A percentile compares a stretch with the other conserved stretches of the same genome.
Conservation (phyloP, 2,797 vertebrate species). For the Lepilemur ruficaudatus region DNA sequence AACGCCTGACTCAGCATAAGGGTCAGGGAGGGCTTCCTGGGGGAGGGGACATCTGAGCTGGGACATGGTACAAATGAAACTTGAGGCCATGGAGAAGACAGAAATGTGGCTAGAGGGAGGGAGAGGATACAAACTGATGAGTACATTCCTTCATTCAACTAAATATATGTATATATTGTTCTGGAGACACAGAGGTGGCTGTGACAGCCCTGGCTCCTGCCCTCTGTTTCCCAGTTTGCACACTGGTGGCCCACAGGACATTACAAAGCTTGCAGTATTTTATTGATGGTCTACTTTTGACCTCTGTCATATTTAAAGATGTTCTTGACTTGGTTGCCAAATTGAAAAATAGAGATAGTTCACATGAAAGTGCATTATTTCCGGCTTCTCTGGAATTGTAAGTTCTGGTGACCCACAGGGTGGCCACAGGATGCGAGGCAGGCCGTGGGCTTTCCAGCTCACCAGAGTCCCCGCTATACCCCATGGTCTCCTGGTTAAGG, state of each 20-base stretch:
- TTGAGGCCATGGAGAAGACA: not conserved
- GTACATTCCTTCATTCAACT: not conserved
- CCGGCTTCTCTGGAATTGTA: not conserved
- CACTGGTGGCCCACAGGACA: not conserved
- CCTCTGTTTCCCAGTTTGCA: not conserved
- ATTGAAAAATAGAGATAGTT: not conserved
- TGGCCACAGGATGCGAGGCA: not conserved
- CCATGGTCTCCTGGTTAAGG: not conserved
- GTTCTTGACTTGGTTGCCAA: slow-evolving; percentile 9
- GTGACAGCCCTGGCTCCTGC: not conserved
- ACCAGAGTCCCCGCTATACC: not conserved
- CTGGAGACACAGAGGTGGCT: not conserved
- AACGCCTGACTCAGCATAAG: not conserved
- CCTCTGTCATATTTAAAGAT: slow-evolving; percentile 9
- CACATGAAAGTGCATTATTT: not conserved
- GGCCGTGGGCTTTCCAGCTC: not conserved
- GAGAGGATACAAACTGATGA: not conserved
- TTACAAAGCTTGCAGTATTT: not conserved
- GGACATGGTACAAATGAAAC: not conserved
- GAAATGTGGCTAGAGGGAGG: not conserved
- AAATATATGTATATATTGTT: not conserved
- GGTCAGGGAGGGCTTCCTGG: not conserved
- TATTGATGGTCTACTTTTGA: not conserved
- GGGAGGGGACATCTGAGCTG: not conserved
- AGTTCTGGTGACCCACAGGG: not conserved